Evolutionary conservation across 2,113 vertebrate species (phyloP).

Genomic region (human): DNA sequence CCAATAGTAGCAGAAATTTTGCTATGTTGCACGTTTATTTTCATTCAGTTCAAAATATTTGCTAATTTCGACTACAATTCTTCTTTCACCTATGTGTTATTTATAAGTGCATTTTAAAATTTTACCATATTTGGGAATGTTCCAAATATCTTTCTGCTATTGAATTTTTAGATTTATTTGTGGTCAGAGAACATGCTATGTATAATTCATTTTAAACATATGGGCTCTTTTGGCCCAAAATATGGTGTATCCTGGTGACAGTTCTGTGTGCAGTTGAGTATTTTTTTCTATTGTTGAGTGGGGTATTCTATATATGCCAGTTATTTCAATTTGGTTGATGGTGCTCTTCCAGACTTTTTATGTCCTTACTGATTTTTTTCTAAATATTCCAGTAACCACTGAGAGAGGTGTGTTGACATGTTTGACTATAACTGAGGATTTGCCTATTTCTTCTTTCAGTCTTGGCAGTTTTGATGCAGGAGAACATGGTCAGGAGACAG

Average conservation of each 20-base stretch:
- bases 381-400: neutral
- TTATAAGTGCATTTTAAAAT: neutral
- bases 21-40: neutral
- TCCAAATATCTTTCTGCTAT: neutral
- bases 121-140: neutral
- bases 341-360: neutral
- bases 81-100: neutral
- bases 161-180: neutral
- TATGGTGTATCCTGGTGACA: neutral
- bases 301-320: too few relatives aligned
- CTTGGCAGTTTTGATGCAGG: neutral
- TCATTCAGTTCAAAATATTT: neutral
- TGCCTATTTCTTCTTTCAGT: neutral
- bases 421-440: neutral
- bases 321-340: neutral
- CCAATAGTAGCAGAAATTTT: neutral
- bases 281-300: neutral
- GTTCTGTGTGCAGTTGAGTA: neutral
- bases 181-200: neutral
- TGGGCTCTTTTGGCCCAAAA: neutral
- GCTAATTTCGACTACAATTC: neutral
- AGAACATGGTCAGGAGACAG: too few relatives aligned
- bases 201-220: neutral
- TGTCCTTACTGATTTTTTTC: neutral
- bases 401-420: neutral